These are phyloP conservation scores for Spinus pinus DNA, from an alignment of 2,797 vertebrate species.

Conservation along the genomic window DNA sequence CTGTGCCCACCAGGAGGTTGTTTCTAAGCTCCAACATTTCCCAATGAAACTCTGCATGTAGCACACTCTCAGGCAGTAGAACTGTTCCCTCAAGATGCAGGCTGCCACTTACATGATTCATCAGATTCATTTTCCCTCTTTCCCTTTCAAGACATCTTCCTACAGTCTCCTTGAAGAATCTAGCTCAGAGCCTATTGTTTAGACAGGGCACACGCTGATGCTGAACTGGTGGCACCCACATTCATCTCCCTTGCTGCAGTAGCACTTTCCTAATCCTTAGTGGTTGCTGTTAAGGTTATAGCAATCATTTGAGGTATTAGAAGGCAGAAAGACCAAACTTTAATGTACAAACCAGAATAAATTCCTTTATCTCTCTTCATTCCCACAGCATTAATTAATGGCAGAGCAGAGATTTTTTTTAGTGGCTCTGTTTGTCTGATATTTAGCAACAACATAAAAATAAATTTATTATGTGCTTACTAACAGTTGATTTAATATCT, in stretches of 20 bases:
- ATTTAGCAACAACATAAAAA: background rate
- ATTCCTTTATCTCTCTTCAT: background rate
- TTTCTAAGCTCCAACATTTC: background rate
- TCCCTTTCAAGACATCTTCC: slow-evolving; percentile 36
- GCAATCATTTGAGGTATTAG: slow-evolving; percentile 13
- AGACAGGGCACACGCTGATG: background rate
- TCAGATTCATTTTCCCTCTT: slow-evolving; percentile 38
- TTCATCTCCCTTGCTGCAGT: background rate
- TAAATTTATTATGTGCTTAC: background rate
- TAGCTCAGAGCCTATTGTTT: background rate
- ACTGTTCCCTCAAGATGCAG: slow-evolving; percentile 23
- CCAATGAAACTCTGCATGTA: background rate
- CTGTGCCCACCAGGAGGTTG: background rate
- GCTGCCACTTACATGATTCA: slow-evolving; percentile 42
- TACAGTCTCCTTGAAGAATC: slow-evolving; percentile 4
- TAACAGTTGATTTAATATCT: background rate
- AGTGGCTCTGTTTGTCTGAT: background rate
- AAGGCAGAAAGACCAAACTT: background rate
- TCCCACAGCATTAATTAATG: background rate
- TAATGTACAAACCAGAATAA: background rate
- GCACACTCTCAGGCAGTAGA: background rate
- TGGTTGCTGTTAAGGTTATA: background rate
- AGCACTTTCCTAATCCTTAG: slow-evolving; percentile 36
- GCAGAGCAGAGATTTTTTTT: background rate
- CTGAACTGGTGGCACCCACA: background rate